A percentile compares a stretch with the other conserved stretches of the same genome.
phyloP scores from a whole-genome alignment of 2,888 invertebrate genomes.

The Imbricaverruca yamaguchii region DNA sequence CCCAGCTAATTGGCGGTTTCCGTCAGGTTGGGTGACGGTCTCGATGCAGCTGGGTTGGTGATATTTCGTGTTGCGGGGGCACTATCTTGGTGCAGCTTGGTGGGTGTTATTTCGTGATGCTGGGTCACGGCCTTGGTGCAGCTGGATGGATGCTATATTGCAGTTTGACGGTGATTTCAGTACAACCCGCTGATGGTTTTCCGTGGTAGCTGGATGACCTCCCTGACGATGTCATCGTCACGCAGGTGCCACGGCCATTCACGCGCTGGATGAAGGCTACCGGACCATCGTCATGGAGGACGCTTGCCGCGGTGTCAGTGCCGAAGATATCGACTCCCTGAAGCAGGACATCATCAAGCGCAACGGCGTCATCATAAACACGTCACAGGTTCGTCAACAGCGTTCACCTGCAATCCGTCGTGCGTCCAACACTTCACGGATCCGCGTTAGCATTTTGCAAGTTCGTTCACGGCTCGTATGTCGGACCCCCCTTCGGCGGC shows the following conservation, averaged over 20 bases:
- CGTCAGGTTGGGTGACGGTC: too few species aligned
- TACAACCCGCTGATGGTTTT: too few species aligned
- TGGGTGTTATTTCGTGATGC: too few species aligned
- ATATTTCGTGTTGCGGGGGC: too few species aligned
- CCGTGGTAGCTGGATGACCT: too few species aligned
- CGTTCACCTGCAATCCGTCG: background rate
- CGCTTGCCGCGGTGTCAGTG: conserved; percentile 79
- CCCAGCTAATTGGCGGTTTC: too few species aligned
- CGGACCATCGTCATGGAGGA: conserved; percentile 82
- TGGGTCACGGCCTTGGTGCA: too few species aligned
- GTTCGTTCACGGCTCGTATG: background rate
- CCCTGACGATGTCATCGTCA: conserved; percentile 21
- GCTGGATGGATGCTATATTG: too few species aligned
- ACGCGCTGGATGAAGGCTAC: conserved; percentile 81
- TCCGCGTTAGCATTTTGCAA: background rate
- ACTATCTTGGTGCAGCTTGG: too few species aligned
- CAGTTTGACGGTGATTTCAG: too few species aligned
- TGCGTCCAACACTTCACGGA: background rate
- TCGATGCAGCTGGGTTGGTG: too few species aligned
- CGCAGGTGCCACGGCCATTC: conserved; percentile 74
- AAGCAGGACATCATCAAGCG: conserved; percentile 64
- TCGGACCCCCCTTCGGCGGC: background rate
- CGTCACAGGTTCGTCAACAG: conserved; percentile 53
- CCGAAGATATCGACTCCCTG: conserved; percentile 74
- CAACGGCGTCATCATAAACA: conserved; percentile 71